A percentile compares a stretch with the other conserved stretches of the same genome.
Evolutionary conservation across 1,140 invertebrate species (phyloP).

Genomic region (Hestina assimilis): DNA sequence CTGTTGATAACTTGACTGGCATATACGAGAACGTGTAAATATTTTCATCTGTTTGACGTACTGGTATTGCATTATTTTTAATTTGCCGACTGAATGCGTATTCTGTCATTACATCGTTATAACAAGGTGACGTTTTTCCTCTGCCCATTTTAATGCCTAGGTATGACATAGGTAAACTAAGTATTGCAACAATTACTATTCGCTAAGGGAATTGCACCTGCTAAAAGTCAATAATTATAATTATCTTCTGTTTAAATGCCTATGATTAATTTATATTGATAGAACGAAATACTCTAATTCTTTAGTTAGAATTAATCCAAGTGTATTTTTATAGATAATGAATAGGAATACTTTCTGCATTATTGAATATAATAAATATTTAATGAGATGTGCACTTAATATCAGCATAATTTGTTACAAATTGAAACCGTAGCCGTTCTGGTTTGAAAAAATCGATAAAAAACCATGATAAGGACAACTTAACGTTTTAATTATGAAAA

Average conservation of each 20-base stretch:
- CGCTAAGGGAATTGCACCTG: conserved; percentile 61
- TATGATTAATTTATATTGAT: conserved; percentile 36
- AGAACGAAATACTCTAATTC: not conserved
- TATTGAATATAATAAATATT: conserved; percentile 1
- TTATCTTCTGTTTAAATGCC: conserved; percentile 52
- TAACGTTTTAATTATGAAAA: conserved; percentile 34
- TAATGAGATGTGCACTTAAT: not conserved
- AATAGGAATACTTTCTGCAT: too few species aligned
- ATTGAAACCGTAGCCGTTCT: conserved; percentile 6
- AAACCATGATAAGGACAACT: conserved; percentile 17
- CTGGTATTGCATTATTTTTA: conserved; percentile 39
- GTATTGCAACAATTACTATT: conserved; percentile 21
- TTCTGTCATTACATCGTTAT: conserved; percentile 44
- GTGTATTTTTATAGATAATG: not conserved
- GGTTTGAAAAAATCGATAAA: conserved; percentile 1
- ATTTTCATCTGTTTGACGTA: conserved; percentile 38
- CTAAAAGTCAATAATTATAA: conserved; percentile 55
- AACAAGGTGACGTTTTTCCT: conserved; percentile 47
- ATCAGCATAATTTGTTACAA: conserved; percentile 14
- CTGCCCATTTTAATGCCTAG: conserved; percentile 44
- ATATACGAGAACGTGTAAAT: conserved; percentile 29
- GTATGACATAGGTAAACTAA: conserved; percentile 41
- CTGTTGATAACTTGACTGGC: conserved; percentile 4
- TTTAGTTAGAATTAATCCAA: not conserved
- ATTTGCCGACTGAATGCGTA: conserved; percentile 10